Base-by-base conservation (phyloP, 2,888 invertebrate species). In the Tanypteryx hageni region DNA sequence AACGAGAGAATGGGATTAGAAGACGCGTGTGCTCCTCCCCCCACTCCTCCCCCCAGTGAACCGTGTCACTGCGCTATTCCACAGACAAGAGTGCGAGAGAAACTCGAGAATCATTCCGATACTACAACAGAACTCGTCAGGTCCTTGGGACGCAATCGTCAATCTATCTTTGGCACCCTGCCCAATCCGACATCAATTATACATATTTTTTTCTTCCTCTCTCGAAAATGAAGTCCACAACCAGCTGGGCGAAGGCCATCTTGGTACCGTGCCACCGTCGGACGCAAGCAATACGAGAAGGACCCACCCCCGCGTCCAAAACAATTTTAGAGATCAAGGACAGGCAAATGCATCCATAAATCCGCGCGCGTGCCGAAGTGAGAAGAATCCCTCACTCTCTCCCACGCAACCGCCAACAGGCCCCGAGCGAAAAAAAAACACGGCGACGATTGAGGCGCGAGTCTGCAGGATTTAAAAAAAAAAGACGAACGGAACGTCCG, bases 241-340 rank as follows among this genome's bases (percentile, higher is more conserved):
- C 58, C 85, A 85, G 85, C 85, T 85, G 85, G 85, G 85, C 85
- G 85, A 57, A 85, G 85, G 85, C 85, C 85, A 85, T 85, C 85
- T 85, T 58, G 85, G 85, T 85, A 8, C 57, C 57, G 22, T 83
- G 83, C 83, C 83, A 83, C n/a, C 3, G 44, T 13, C 76, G n/a
- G n/a, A 76, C 76, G 76, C 76, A 56, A 56, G 83, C 83, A n/a
- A 56, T 14, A n/a, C 22, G 44, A 56, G 84, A 8, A 57, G 85
- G 22, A 14, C 10, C 58, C 85, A 27, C 85, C 85, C 85, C 85
- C 85, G 85, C 85, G 44, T n/a, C 18, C 58, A 22, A 11, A 22
- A 13, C 85, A 58, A 59, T 85, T 85, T 85, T 85, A 58, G 85
- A 85, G 85, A 59, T 85, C 85, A 59, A 85, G 85, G 85, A 85